Conservation (phyloP, 2,888 invertebrate genomes). For the Harmothoe impar region DNA sequence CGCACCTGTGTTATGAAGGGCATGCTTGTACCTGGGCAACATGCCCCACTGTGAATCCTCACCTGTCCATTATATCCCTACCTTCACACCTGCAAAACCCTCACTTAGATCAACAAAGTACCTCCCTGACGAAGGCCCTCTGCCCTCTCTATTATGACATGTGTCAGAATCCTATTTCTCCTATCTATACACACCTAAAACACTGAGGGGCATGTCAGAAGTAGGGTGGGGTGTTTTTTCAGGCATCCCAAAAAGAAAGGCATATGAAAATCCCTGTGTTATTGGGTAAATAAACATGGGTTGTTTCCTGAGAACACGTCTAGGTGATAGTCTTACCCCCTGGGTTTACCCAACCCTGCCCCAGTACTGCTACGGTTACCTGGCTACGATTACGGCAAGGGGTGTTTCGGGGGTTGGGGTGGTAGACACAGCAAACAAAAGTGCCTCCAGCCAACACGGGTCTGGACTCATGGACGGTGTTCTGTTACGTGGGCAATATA, state of each 20-base stretch:
- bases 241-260: background rate
- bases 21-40: too few species aligned
- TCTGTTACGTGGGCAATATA: background rate
- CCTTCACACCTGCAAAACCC: background rate
- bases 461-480: background rate
- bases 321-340: background rate
- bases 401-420: background rate
- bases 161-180: constrained; percentile 1
- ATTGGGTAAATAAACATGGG: constrained; percentile 50
- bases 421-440: background rate
- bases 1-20: too few species aligned
- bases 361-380: background rate
- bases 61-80: background rate
- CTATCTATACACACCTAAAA: background rate
- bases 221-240: background rate
- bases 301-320: constrained; percentile 20
- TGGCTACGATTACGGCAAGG: background rate
- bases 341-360: background rate
- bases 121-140: background rate
- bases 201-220: background rate
- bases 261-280: background rate
- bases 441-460: background rate
- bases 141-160: background rate
- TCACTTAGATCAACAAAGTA: constrained; percentile 18
- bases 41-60: too few species aligned